Base-by-base conservation (phyloP, 37 sponge, comb jelly and placozoan species). In the Theonella swinhoei region DNA sequence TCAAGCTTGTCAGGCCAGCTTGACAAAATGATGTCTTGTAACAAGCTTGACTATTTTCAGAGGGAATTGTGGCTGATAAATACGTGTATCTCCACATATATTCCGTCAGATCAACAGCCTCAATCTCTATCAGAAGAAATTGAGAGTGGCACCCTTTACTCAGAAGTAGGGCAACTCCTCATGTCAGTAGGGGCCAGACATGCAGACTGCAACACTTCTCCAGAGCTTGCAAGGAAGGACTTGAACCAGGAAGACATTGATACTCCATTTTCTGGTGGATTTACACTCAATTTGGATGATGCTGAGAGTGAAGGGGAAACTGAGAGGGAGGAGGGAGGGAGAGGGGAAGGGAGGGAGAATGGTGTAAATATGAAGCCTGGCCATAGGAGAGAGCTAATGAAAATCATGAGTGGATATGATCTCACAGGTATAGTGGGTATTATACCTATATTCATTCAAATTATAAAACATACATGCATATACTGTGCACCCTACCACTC, bases 261-360 rank as follows among this genome's bases (percentile, higher is more conserved):
- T 19, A 19, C 19, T 11, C 19, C 60, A 20, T 20, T 58, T 58
- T 58, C 60, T 58, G 11, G 17, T 30, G 28, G 11, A 68, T 72
- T 30, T 23, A 36, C 8, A 29, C n/a, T 4, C 24, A 38, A 23
- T 19, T 17, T 29, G 1, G 33, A 67, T 25, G 68, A 22, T 1
- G 68, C 23, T 2, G 80, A 32, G 67, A 35, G 42, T 8, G 34
- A 22, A 3, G 42, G 40, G 68, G 47, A 9, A 9, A 4, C 2
- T n/a, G 75, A 74, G 75, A 5, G 31, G 14, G 42, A 67, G 68
- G 47, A n/a, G 47, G 25, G 47, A 29, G 75, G 39, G 75, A 5
- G 41, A 4, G 75, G 5, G 54, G 43, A 74, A 9, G 75, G 41
- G 75, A 42, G 39, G 75, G 54, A 47, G 54, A 14, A 47, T 47